Base-by-base conservation (phyloP, 2,797 vertebrate genomes). In the Peromyscus eremicus region DNA sequence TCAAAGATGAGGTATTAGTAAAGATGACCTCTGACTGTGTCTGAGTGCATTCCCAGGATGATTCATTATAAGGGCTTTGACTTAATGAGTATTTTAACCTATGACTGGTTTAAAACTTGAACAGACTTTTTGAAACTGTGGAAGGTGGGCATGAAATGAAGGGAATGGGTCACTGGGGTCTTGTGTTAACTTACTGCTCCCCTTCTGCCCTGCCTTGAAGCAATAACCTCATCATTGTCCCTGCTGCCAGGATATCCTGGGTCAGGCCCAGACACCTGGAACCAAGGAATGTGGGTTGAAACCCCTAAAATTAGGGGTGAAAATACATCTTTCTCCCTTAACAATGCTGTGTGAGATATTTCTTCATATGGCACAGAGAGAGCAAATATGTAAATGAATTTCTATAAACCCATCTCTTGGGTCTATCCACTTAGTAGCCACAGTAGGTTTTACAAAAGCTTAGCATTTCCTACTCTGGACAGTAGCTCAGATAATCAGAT, bases 371-470 rank as follows among this genome's bases (percentile, higher is more conserved):
- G 34, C 23, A 40, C 12, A 86, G 23, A 89, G 71, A 86, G 23
- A 89, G 19, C 21, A n/a, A 37, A 11, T 5, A 49, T 19, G 7
- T 81, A 57, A 81, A 27, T 90, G 2, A n/a, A 90, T 77, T 73
- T 94, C 80, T 46, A 90, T 86, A 40, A 96, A 55, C 64, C 6
- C 4, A 52, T 57, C 55, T 52, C 87, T 89, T 93, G 52, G 9
- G 16, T 27, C 66, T 80, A 73, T 77, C 3, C 5, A 80, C 6
- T 23, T 88, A 92, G n/a, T 46, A 93, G 29, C 25, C 79, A 16
- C 64, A 43, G 25, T 75, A 94, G 66, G 17, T 84, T 90, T 92
- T 95, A 81, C 1, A 76, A 92, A 94, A 6, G 64, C 94, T 77
- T 68, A 85, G 23, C 8, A 17, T 73, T 27, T 75, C 21, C 4